A percentile compares a stretch with the other conserved stretches of the same genome.
Evolutionary conservation across 1,140 invertebrate species (phyloP).

Genomic region (Lordiphosa clarofinis): DNA sequence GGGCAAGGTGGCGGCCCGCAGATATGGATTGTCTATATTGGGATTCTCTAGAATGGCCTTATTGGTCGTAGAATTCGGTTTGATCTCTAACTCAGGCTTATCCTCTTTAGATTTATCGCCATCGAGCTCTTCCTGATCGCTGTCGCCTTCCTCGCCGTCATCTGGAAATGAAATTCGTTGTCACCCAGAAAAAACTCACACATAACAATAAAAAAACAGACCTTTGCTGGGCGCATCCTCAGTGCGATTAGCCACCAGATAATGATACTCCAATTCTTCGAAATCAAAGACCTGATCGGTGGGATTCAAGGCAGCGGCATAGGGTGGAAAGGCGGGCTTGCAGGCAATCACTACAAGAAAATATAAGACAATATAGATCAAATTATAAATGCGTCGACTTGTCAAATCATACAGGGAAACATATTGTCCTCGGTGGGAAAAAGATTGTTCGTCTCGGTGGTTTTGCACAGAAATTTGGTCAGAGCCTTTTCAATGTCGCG

Average conservation of each 20-base stretch:
- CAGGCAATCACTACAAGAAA: slow-evolving; percentile 88
- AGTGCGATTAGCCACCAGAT: slow-evolving; percentile 81
- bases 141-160: slow-evolving; percentile 63
- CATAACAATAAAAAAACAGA: slow-evolving; percentile 50
- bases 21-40: slow-evolving; percentile 92
- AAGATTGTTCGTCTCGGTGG: slow-evolving; percentile 93
- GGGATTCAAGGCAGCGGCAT: slow-evolving; percentile 91
- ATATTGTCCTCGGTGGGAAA: slow-evolving; percentile 94
- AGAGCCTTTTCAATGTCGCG: slow-evolving; percentile 95
- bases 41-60: slow-evolving; percentile 79
- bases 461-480: slow-evolving; percentile 96
- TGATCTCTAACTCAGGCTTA: slow-evolving; percentile 79
- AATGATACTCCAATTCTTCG: slow-evolving; percentile 92
- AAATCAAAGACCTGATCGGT: slow-evolving; percentile 97
- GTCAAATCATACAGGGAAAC: slow-evolving; percentile 86
- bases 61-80: slow-evolving; percentile 58
- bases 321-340: slow-evolving; percentile 89
- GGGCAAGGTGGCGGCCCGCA: slow-evolving; percentile 89
- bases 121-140: slow-evolving; percentile 65
- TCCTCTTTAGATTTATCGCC: slow-evolving; percentile 80
- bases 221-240: slow-evolving; percentile 64
- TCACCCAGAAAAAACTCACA: no score
- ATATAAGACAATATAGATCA: not conserved
- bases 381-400: not conserved
- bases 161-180: slow-evolving; percentile 39